Percentiles rank a stretch among this genome's conserved stretches.
Evolutionary conservation across 2,888 invertebrate genomes (phyloP).

Genomic region (Sclerodermus sp.): DNA sequence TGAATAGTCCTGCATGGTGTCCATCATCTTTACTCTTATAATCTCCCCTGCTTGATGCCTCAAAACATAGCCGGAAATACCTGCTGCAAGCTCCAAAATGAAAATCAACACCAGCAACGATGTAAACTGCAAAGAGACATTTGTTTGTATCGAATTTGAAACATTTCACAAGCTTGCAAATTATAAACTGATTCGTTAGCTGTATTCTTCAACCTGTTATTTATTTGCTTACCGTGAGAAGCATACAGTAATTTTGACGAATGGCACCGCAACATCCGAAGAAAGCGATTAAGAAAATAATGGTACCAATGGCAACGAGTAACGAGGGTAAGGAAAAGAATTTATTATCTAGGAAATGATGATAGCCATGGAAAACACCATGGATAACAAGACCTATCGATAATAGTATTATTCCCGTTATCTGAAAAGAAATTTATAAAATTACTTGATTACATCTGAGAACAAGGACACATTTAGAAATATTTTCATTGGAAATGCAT

Average conservation of each 20-base stretch:
- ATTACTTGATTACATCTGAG: not conserved
- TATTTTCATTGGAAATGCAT: too few relatives aligned
- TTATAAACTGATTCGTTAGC: not conserved
- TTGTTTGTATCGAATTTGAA: not conserved
- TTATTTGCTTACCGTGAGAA: conserved; percentile 68
- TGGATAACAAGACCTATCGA: conserved; percentile 73
- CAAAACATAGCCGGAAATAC: conserved; percentile 73
- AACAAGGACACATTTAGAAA: too few relatives aligned
- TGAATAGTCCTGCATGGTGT: conserved; percentile 60
- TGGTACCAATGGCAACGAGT: conserved; percentile 63
- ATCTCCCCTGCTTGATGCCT: conserved; percentile 61
- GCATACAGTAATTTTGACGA: conserved; percentile 81
- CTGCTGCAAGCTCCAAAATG: conserved; percentile 75
- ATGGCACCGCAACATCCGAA: conserved; percentile 89
- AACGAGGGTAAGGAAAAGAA: conserved; percentile 73
- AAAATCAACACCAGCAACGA: conserved; percentile 71
- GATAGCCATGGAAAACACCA: conserved; percentile 68
- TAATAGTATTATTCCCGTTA: conserved; percentile 78
- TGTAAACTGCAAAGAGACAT: conserved; percentile 63
- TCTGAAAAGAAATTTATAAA: conserved; percentile 61
- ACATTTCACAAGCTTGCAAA: not conserved
- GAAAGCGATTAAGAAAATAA: conserved; percentile 78
- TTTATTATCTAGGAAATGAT: conserved; percentile 67
- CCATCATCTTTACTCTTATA: conserved; percentile 61
- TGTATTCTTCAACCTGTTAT: not conserved